Percentiles rank a stretch among this genome's conserved stretches.
Conservation (phyloP, 2,888 invertebrate species). For the Lasioglossum oenotherae region DNA sequence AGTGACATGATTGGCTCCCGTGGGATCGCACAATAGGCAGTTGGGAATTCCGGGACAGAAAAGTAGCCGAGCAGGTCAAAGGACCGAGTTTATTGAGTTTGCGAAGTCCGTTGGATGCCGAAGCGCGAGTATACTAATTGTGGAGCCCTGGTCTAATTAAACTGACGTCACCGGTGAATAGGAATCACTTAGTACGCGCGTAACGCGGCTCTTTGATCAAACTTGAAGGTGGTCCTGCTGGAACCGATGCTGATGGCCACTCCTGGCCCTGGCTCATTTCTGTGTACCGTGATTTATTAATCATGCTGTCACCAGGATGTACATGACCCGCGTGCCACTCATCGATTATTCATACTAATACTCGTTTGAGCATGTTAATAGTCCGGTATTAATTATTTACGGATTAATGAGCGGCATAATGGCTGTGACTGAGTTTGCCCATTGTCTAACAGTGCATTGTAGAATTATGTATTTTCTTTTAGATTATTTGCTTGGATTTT, state of each 20-base stretch:
- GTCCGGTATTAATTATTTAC: background rate
- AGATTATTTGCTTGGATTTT: background rate
- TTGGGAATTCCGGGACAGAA: slow-evolving; percentile 24
- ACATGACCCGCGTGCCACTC: background rate
- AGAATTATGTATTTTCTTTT: background rate
- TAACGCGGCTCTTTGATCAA: slow-evolving; percentile 57
- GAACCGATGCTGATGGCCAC: background rate
- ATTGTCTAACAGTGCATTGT: background rate
- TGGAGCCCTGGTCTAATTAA: slow-evolving; percentile 56
- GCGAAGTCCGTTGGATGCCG: slow-evolving; percentile 41
- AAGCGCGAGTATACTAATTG: slow-evolving; percentile 40
- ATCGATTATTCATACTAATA: background rate
- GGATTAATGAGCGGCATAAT: background rate
- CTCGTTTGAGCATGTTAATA: background rate
- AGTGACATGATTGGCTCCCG: background rate
- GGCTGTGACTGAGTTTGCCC: background rate
- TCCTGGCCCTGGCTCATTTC: background rate
- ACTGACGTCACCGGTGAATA: slow-evolving; percentile 33
- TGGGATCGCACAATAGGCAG: background rate
- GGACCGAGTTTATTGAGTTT: slow-evolving; percentile 57
- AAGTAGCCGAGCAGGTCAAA: slow-evolving; percentile 48
- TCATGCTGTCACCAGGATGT: background rate
- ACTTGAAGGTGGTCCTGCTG: slow-evolving; percentile 8
- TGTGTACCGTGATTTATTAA: slow-evolving; percentile 8
- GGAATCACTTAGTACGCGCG: slow-evolving; percentile 44